phyloP scores from a whole-genome alignment of 2,888 invertebrate genomes.

The Dolichomitus sp. region DNA sequence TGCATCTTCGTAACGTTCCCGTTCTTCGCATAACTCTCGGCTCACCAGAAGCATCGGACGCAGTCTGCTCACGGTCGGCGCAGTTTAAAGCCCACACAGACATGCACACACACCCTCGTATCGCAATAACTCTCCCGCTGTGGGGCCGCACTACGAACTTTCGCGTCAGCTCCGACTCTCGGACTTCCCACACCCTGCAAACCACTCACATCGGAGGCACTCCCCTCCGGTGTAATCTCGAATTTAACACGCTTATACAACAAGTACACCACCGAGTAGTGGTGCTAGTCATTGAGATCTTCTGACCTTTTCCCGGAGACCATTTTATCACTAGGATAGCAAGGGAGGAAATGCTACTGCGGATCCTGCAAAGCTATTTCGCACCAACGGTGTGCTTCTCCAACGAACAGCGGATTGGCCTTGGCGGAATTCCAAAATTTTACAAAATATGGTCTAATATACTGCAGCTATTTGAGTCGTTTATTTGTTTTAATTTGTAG shows the following conservation, averaged over 20 bases:
- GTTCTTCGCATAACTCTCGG: slow-evolving; percentile 56
- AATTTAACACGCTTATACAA: slow-evolving; percentile 32
- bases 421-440: slow-evolving; percentile 38
- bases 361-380: slow-evolving; percentile 18
- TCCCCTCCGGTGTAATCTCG: slow-evolving; percentile 39
- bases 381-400: slow-evolving; percentile 16
- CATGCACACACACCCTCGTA: slow-evolving; percentile 1
- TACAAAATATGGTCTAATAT: slow-evolving; percentile 33
- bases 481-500: background rate
- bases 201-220: slow-evolving; percentile 12
- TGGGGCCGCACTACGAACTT: slow-evolving; percentile 21
- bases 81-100: slow-evolving; percentile 7
- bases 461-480: slow-evolving; percentile 20
- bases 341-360: slow-evolving; percentile 20
- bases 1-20: slow-evolving; percentile 42
- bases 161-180: slow-evolving; percentile 25
- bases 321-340: slow-evolving; percentile 36
- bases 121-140: slow-evolving; percentile 38
- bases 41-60: slow-evolving; percentile 6
- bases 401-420: slow-evolving; percentile 4
- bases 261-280: background rate
- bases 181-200: slow-evolving; percentile 11
- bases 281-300: slow-evolving; percentile 15
- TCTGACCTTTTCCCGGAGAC: slow-evolving; percentile 41
- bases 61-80: slow-evolving; percentile 7